Conservation (phyloP, 2,113 vertebrate species). For the Prolemur simus region DNA sequence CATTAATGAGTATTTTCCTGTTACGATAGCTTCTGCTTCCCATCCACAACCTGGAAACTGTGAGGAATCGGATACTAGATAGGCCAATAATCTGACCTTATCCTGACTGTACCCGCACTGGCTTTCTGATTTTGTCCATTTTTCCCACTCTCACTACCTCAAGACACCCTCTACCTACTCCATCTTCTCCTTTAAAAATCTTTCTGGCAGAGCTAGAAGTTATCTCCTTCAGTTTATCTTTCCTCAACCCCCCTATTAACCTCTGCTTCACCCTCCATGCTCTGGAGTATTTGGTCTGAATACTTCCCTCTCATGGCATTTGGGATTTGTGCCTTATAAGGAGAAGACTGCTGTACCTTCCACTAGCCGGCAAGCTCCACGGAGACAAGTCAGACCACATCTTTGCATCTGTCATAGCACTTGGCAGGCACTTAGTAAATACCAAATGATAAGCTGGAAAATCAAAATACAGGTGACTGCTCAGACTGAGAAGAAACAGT, state of each 20-base stretch:
- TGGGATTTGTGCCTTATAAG: background rate
- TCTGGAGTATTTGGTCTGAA: background rate
- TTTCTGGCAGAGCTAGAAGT: background rate
- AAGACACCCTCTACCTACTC: background rate
- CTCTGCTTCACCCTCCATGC: no score
- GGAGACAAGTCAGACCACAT: background rate
- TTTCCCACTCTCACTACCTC: background rate
- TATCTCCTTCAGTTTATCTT: background rate
- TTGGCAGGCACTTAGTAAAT: background rate
- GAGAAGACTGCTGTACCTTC: background rate
- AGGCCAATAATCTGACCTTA: background rate
- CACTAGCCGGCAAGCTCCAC: background rate
- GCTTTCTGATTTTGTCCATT: background rate
- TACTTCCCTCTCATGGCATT: background rate
- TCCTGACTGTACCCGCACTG: background rate
- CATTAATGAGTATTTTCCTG: background rate
- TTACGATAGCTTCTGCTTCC: background rate
- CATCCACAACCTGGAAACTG: background rate
- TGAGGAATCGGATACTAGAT: background rate
- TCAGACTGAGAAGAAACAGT: background rate
- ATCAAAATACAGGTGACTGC: background rate
- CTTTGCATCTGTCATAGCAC: background rate
- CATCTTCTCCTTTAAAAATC: background rate
- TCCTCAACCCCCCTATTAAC: background rate
- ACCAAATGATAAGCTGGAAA: background rate